Conservation (phyloP, 2,797 vertebrate genomes). For the Gymnoscopelus microlampas region DNA sequence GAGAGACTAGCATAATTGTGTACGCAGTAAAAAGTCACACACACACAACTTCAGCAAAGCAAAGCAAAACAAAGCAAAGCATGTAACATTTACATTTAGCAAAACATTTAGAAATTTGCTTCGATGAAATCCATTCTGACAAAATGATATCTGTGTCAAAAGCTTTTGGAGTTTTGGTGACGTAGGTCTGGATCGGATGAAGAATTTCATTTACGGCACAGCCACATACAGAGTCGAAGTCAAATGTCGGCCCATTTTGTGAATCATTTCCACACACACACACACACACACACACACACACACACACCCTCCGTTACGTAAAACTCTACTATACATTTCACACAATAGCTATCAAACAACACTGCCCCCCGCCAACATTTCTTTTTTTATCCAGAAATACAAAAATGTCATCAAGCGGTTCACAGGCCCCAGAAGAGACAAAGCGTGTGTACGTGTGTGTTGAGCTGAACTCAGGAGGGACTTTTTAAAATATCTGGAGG, state of each 20-base stretch:
- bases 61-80: too few relatives aligned
- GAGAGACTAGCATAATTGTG: neutral
- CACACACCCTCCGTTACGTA: neutral
- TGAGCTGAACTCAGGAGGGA: constrained; percentile 52
- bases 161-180: constrained; percentile 5
- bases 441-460: constrained; percentile 37
- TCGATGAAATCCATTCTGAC: constrained; percentile 1
- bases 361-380: neutral
- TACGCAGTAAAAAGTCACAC: neutral
- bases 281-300: neutral
- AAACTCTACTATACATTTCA: neutral
- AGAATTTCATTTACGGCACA: constrained; percentile 15
- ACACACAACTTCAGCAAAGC: neutral
- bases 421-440: constrained; percentile 21
- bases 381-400: neutral
- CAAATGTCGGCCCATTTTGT: neutral
- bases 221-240: too few relatives aligned
- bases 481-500: constrained; percentile 66
- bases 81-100: too few relatives aligned
- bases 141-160: neutral
- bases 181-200: constrained; percentile 21
- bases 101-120: neutral
- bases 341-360: constrained; percentile 4
- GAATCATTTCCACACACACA: constrained; percentile 8
- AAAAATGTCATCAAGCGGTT: constrained; percentile 54